Evolutionary conservation across 2,113 vertebrate genomes (phyloP).

Genomic region (Tinamus guttatus): DNA sequence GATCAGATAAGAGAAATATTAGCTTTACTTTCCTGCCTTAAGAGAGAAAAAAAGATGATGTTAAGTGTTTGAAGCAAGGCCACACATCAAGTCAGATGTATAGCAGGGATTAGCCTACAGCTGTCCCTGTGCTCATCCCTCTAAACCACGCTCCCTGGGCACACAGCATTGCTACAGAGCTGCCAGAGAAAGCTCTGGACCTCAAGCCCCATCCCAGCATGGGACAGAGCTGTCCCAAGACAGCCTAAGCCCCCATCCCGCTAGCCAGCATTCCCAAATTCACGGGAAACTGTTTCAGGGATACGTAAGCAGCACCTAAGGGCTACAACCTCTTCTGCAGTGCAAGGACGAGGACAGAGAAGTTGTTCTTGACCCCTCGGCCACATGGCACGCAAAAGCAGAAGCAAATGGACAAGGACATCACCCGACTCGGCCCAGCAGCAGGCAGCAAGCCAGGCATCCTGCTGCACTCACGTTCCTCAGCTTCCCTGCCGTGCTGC

Average conservation of each 20-base stretch:
- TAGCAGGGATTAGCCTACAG: not conserved
- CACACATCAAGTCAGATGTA: not conserved
- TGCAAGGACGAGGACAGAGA: not conserved
- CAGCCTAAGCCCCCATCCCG: not conserved
- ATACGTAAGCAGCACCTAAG: not conserved
- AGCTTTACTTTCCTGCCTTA: not conserved
- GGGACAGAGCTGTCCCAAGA: not conserved
- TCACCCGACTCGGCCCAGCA: not conserved
- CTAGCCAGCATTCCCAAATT: not conserved
- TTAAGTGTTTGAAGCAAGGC: not conserved
- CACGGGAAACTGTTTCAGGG: not conserved
- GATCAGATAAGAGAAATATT: not conserved
- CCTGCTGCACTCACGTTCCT: not conserved
- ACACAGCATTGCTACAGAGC: not conserved
- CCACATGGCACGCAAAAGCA: not conserved
- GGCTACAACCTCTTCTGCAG: not conserved
- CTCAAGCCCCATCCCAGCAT: not conserved
- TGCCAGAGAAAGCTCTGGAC: not conserved
- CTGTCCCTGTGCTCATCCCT: constrained; percentile 22
- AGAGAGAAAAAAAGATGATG: not conserved
- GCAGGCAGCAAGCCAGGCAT: not conserved
- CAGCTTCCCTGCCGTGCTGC: too few species aligned
- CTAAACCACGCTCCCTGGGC: not conserved
- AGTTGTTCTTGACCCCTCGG: not conserved
- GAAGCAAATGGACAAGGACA: not conserved